Conservation (phyloP, 2,797 vertebrate species). For the Somateria mollissima region DNA sequence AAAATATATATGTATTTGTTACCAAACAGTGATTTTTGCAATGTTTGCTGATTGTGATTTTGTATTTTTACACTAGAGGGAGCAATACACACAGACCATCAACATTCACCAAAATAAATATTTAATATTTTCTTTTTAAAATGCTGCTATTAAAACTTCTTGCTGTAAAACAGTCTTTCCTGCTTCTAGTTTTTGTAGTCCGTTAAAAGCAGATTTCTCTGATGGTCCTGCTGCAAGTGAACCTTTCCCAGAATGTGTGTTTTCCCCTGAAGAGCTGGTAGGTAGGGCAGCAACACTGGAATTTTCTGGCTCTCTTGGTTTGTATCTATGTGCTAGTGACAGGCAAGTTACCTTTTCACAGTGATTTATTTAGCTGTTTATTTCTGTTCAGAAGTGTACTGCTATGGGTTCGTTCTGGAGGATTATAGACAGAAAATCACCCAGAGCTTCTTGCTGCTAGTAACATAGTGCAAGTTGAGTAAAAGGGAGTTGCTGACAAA, state of each 20-base stretch:
- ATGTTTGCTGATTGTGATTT: not conserved
- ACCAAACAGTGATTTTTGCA: not conserved
- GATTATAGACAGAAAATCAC: not conserved
- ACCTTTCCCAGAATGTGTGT: not conserved
- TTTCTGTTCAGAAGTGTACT: not conserved
- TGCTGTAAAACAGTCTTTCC: not conserved
- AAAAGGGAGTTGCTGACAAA: not conserved
- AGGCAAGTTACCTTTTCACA: not conserved
- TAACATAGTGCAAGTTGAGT: not conserved
- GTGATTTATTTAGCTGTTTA: not conserved
- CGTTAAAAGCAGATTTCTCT: not conserved
- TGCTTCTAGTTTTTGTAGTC: not conserved
- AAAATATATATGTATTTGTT: not conserved
- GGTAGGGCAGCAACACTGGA: not conserved
- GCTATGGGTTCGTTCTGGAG: not conserved
- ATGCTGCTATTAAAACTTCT: not conserved
- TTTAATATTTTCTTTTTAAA: not conserved
- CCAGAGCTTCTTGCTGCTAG: not conserved
- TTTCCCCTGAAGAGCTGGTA: not conserved
- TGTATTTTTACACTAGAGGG: conserved; percentile 52
- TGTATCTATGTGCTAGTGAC: not conserved
- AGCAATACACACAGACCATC: conserved; percentile 9
- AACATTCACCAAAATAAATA: not conserved
- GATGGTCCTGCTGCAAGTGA: not conserved
- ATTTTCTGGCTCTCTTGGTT: not conserved